A percentile compares a stretch with the other conserved stretches of the same genome.
Conservation (phyloP, 2,888 invertebrate species). For the Ectemnius cavifrons region DNA sequence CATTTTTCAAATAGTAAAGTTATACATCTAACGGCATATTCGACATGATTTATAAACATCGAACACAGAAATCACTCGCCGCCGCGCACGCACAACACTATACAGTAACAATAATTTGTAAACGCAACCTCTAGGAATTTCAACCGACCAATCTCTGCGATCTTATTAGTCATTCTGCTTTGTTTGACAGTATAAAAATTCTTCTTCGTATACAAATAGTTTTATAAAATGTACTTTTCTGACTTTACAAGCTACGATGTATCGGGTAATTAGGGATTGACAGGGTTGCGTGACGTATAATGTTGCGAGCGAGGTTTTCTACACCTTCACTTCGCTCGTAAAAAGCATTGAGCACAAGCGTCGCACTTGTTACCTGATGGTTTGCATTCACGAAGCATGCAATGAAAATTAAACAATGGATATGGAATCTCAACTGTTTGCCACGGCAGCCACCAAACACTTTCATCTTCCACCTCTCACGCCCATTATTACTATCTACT, state of each 20-base stretch:
- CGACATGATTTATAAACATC: conserved; percentile 31
- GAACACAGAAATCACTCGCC: conserved; percentile 13
- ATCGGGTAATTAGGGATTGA: background rate
- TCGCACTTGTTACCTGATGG: conserved; percentile 24
- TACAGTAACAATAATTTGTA: conserved; percentile 28
- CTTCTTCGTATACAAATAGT: conserved; percentile 65
- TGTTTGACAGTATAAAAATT: conserved; percentile 53
- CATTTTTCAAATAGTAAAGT: conserved; percentile 23
- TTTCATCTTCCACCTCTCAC: too few relatives aligned
- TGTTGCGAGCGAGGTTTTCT: too few relatives aligned
- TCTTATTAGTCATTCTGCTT: conserved; percentile 18
- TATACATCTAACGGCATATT: conserved; percentile 15
- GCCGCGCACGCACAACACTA: conserved; percentile 9
- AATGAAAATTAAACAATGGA: conserved; percentile 34
- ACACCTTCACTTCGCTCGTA: background rate
- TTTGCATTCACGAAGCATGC: conserved; percentile 40
- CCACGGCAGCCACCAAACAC: too few relatives aligned
- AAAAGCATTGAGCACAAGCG: conserved; percentile 38
- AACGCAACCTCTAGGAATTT: conserved; percentile 24
- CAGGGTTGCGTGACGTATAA: background rate
- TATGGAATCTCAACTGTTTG: too few relatives aligned
- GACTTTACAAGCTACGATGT: background rate
- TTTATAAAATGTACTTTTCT: conserved; percentile 36
- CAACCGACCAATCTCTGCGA: conserved; percentile 20
- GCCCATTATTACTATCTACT: too few relatives aligned